Base-by-base conservation (phyloP, 2,113 vertebrate genomes). In the Symphodus melops region DNA sequence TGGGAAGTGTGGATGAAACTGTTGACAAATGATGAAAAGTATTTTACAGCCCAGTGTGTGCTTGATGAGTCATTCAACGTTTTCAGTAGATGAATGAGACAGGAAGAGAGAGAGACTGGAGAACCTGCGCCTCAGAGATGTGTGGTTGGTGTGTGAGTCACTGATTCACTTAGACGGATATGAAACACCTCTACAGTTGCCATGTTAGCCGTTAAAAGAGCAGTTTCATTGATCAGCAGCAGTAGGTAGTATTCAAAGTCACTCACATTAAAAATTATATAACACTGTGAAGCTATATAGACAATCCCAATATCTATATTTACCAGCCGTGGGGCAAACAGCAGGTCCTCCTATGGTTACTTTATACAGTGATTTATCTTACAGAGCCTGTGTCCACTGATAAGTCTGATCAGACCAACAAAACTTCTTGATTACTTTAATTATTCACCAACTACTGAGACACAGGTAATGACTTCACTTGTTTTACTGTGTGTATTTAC, bases 401-500 rank as follows among this genome's bases (percentile, higher is more conserved):
- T 64, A 21, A 60, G 61, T 79, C 73, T 77, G 44, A 23, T 42
- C 39, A 46, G 21, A 25, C 60, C 33, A 62, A 16, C 8, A n/a
- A 51, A 0, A 7, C n/a, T 62, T 52, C 41, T 58, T 61, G 16
- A 20, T 2, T 57, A 41, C 28, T 66, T 77, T 3, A 42, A 57
- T 58, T 52, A 51, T 55, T 56, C 19, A 66, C 28, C 28, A 3
- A 28, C 28, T 48, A 48, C 3, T 17, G 68, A 60, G 8, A 53
- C 25, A 44, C 2, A 23, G 20, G 65, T 10, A 41, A 52, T 63
- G 2, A 16, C 13, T 20, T 14, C 20, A 60, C 28, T 33, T 33
- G 4, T 33, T 33, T 41, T 41, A 14, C 37, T 16, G 2, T 21
- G 17, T 17, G 6, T 20, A 54, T 28, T 88, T 91, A 98, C 98